phyloP scores from a whole-genome alignment of 2,888 invertebrate species.

The Synanthedon vespiformis region DNA sequence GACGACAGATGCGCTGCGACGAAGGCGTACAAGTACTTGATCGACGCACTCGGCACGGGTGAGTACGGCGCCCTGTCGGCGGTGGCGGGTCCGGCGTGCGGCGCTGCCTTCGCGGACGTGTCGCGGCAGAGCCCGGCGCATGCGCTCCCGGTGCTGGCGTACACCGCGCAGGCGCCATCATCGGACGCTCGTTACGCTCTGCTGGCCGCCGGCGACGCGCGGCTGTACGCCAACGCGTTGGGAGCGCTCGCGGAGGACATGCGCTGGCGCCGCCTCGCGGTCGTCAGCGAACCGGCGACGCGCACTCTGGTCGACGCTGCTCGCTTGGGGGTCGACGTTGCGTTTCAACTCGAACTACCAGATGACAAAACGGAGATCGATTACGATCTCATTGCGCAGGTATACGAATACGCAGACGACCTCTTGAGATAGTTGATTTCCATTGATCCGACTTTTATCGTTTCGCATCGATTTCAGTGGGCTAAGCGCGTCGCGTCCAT shows the following conservation, averaged over 20 bases:
- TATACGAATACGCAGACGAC: not conserved
- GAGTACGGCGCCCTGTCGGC: conserved; percentile 45
- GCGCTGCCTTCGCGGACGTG: conserved; percentile 40
- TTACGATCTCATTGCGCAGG: conserved; percentile 11
- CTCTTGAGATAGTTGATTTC: no score
- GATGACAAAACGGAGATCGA: conserved; percentile 36
- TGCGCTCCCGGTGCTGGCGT: conserved; percentile 41
- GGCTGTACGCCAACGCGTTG: conserved; percentile 20
- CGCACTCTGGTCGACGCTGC: conserved; percentile 27
- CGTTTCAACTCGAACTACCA: conserved; percentile 34
- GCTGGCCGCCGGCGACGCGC: conserved; percentile 14
- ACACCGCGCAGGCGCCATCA: conserved; percentile 35
- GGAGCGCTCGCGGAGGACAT: conserved; percentile 13
- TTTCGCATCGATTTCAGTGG: conserved; percentile 25
- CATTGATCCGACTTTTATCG: not conserved
- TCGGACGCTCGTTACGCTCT: conserved; percentile 6
- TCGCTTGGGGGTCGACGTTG: conserved; percentile 25
- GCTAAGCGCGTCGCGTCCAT: conserved; percentile 23
- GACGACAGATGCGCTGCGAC: conserved; percentile 44
- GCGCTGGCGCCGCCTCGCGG: conserved; percentile 33
- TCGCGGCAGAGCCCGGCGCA: conserved; percentile 37
- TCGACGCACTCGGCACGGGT: conserved; percentile 33
- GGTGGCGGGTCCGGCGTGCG: conserved; percentile 49
- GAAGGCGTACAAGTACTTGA: conserved; percentile 38
- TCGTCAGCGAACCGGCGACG: conserved; percentile 36